phyloP scores from a whole-genome alignment of 1,140 invertebrate genomes.

The Semibalanus balanoides region DNA sequence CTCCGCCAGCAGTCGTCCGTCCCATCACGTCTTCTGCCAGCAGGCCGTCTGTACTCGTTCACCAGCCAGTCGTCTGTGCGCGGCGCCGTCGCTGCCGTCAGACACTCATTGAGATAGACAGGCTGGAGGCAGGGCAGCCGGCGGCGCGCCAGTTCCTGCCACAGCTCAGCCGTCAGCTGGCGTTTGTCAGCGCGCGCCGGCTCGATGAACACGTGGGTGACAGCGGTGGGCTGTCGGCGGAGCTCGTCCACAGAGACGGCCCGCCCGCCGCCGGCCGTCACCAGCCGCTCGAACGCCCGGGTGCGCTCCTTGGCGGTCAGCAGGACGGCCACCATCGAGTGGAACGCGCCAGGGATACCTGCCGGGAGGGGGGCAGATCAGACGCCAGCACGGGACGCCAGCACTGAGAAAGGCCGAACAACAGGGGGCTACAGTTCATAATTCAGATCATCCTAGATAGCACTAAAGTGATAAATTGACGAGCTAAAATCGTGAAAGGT shows the following conservation, averaged over 20 bases:
- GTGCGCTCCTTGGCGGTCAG: not conserved
- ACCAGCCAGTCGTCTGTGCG: constrained; percentile 32
- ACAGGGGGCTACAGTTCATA: too few relatives aligned
- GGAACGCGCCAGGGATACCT: constrained; percentile 10
- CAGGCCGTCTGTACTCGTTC: constrained; percentile 3
- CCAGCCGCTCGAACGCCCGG: not conserved
- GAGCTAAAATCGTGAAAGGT: too few relatives aligned
- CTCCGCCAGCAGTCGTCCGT: too few relatives aligned
- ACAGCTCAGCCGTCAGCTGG: constrained; percentile 30
- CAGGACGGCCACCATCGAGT: not conserved
- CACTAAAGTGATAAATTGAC: too few relatives aligned
- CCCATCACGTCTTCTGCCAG: not conserved
- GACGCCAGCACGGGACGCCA: too few relatives aligned
- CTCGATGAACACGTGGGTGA: constrained; percentile 37
- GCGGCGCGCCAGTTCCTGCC: not conserved
- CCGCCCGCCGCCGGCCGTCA: constrained; percentile 20
- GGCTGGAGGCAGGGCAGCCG: constrained; percentile 39
- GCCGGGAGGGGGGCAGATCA: constrained; percentile 3
- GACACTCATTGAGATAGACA: constrained; percentile 39
- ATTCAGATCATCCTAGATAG: too few relatives aligned
- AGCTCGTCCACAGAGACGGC: constrained; percentile 22
- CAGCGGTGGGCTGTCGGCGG: constrained; percentile 38
- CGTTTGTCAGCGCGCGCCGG: constrained; percentile 36
- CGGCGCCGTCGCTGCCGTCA: constrained; percentile 30
- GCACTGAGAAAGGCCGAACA: too few relatives aligned